Percentiles rank a stretch among this genome's conserved stretches.
Evolutionary conservation across 1,140 invertebrate species (phyloP).

Genomic region (Linepithema humile): DNA sequence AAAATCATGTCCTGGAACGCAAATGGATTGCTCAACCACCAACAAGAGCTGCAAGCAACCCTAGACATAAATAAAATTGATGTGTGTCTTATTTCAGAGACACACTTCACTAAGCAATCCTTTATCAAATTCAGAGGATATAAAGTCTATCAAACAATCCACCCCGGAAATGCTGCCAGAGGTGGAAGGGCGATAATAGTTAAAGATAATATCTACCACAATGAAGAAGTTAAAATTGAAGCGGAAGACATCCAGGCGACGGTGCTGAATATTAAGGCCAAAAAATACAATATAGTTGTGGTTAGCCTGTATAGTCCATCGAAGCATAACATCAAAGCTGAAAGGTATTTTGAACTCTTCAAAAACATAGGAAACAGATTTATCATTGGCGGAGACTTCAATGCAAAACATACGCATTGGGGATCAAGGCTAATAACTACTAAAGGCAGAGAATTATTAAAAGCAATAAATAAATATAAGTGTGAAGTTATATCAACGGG

Average conservation of each 20-base stretch:
- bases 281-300: neutral
- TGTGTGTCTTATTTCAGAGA: neutral
- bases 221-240: neutral
- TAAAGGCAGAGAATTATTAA: constrained; percentile 65
- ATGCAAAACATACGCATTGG: constrained; percentile 75
- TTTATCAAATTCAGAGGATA: neutral
- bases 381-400: constrained; percentile 77
- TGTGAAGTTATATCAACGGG: constrained; percentile 62
- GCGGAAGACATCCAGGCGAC: neutral
- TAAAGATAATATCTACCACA: neutral
- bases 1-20: neutral
- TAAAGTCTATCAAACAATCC: neutral
- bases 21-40: neutral
- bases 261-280: neutral
- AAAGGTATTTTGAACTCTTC: constrained; percentile 74
- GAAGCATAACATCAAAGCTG: constrained; percentile 66
- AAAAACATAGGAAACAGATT: constrained; percentile 74
- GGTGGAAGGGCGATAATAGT: neutral
- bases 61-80: neutral
- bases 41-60: neutral
- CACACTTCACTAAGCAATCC: neutral
- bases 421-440: constrained; percentile 64
- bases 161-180: neutral
- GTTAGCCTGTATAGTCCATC: constrained; percentile 16
- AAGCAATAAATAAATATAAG: constrained; percentile 32